These are phyloP conservation scores for Beroe ovata DNA, from an alignment of 37 sponge, comb jelly and placozoan genomes.

Conservation along the genomic window DNA sequence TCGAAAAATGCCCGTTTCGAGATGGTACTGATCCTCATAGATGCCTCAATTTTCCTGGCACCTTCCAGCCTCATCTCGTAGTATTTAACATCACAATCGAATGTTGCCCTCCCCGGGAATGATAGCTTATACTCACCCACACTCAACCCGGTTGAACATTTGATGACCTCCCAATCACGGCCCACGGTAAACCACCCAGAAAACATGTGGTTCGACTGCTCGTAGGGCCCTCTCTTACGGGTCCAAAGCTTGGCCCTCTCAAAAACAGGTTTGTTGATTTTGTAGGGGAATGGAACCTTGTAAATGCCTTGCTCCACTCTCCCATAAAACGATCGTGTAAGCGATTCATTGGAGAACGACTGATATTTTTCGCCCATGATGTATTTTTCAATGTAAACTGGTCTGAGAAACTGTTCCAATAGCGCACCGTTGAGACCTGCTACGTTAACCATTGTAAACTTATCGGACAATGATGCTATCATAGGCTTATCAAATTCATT, in stretches of 20 bases:
- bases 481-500: neutral
- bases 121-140: neutral
- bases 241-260: neutral
- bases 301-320: neutral
- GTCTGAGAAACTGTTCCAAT: neutral
- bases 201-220: neutral
- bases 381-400: neutral
- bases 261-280: neutral
- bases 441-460: neutral
- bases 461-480: neutral
- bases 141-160: neutral
- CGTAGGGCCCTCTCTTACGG: neutral
- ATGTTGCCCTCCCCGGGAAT: neutral
- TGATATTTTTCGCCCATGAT: neutral
- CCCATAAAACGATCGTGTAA: neutral
- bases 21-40: neutral
- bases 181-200: neutral
- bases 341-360: neutral
- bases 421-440: slow-evolving; percentile 32
- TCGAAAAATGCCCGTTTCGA: neutral
- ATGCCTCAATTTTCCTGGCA: neutral
- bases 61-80: neutral
- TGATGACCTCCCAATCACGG: neutral
- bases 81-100: neutral
- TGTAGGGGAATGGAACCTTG: slow-evolving; percentile 19